Evolutionary conservation across 1,140 invertebrate genomes (phyloP).

Genomic region (Dolichoris vasculosae): DNA sequence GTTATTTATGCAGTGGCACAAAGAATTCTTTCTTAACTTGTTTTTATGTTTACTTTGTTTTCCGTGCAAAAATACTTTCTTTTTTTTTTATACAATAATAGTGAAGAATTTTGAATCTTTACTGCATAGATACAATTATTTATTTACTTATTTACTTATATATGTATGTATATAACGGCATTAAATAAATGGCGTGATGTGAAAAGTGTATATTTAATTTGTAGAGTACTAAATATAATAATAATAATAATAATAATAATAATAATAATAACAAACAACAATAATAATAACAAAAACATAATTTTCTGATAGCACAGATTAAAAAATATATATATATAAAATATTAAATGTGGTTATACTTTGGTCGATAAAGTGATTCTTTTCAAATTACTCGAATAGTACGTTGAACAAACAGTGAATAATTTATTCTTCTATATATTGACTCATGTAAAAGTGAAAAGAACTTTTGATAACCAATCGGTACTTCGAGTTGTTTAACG

Average conservation of each 20-base stretch:
- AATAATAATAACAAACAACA: background rate
- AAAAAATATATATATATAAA: background rate
- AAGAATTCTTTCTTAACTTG: slow-evolving; percentile 37
- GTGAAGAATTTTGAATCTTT: background rate
- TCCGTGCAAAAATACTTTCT: too few species aligned
- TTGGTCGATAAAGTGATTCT: background rate
- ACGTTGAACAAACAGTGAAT: slow-evolving; percentile 13
- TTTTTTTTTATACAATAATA: too few species aligned
- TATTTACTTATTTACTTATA: too few species aligned
- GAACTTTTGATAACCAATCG: background rate
- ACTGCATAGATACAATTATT: background rate
- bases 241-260: too few species aligned
- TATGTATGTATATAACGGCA: background rate
- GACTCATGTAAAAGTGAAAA: background rate
- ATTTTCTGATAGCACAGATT: background rate
- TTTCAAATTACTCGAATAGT: slow-evolving; percentile 8
- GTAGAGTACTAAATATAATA: background rate
- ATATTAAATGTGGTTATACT: background rate
- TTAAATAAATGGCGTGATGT: background rate
- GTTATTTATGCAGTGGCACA: slow-evolving; percentile 72
- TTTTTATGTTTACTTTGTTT: background rate
- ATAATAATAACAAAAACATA: background rate
- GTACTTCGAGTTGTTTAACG: slow-evolving; percentile 27
- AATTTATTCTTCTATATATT: slow-evolving; percentile 22
- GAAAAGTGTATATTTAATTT: background rate